A percentile compares a stretch with the other conserved stretches of the same genome.
Evolutionary conservation across 2,113 vertebrate genomes (phyloP).

Genomic region (Podarcis cretensis): DNA sequence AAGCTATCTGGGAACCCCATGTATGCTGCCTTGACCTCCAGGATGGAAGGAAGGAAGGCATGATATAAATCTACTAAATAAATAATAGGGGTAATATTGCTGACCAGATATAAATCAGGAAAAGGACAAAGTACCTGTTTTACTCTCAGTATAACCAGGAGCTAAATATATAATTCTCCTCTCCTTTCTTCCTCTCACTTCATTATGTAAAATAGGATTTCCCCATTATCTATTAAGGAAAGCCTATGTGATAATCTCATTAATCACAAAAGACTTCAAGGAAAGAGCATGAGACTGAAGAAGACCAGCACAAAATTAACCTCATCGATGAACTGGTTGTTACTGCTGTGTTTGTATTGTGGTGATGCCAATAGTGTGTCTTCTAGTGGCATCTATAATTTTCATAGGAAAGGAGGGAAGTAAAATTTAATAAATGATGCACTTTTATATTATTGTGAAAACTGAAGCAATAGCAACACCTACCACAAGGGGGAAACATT

Average conservation of each 20-base stretch:
- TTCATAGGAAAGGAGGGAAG: neutral
- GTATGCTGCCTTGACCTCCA: too few species aligned
- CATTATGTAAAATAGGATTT: neutral
- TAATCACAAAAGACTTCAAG: neutral
- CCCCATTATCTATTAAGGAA: neutral
- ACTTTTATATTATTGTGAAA: neutral
- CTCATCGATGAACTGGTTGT: neutral
- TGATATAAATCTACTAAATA: neutral
- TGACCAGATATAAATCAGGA: neutral
- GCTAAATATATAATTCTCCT: neutral
- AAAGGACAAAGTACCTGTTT: neutral
- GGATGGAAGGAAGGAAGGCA: neutral
- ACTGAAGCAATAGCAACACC: neutral
- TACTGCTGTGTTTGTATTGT: neutral
- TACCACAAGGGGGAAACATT: conserved; percentile 22
- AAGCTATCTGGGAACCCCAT: too few species aligned
- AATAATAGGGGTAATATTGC: neutral
- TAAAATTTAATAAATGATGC: neutral
- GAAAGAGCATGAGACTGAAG: neutral
- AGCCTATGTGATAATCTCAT: neutral
- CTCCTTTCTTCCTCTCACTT: neutral
- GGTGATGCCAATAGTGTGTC: neutral
- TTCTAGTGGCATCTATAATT: neutral
- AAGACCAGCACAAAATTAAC: neutral
- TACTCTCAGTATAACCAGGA: neutral